These are phyloP conservation scores for Leptinotarsa lineolata DNA, from an alignment of 1,140 invertebrate genomes.

Conservation along the genomic window DNA sequence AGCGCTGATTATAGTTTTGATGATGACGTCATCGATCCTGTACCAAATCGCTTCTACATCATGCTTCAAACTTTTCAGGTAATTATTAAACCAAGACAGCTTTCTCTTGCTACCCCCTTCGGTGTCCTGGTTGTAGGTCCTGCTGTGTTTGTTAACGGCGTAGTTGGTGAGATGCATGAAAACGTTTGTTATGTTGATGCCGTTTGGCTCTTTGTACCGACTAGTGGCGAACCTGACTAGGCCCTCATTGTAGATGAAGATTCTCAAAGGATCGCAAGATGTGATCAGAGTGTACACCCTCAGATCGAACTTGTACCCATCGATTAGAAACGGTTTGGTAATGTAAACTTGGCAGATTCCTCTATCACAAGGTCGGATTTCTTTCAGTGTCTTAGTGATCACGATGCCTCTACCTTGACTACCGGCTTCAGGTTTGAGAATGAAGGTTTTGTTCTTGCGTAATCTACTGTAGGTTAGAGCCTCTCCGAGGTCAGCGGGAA, in stretches of 20 bases:
- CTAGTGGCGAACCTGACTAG: constrained; percentile 88
- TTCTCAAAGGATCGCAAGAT: constrained; percentile 88
- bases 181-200: constrained; percentile 78
- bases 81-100: constrained; percentile 79
- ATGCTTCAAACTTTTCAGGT: constrained; percentile 70
- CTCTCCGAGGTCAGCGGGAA: constrained; percentile 80
- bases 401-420: constrained; percentile 87
- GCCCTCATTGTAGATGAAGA: constrained; percentile 96
- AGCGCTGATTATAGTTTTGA: constrained; percentile 86
- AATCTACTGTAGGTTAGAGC: constrained; percentile 66
- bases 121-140: constrained; percentile 74
- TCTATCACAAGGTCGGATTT: constrained; percentile 76
- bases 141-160: constrained; percentile 89
- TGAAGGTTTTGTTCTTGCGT: constrained; percentile 78
- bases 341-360: constrained; percentile 85
- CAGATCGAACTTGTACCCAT: constrained; percentile 97
- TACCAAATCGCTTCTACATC: constrained; percentile 77
- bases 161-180: constrained; percentile 99
- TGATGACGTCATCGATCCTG: constrained; percentile 86
- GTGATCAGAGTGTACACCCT: constrained; percentile 93
- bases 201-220: constrained; percentile 78
- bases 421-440: constrained; percentile 85
- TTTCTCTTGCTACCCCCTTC: constrained; percentile 85
- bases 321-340: constrained; percentile 80
- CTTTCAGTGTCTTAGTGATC: constrained; percentile 75